These are phyloP conservation scores for Acanthochromis polyacanthus DNA, from an alignment of 2,113 vertebrate species.

Conservation along the genomic window DNA sequence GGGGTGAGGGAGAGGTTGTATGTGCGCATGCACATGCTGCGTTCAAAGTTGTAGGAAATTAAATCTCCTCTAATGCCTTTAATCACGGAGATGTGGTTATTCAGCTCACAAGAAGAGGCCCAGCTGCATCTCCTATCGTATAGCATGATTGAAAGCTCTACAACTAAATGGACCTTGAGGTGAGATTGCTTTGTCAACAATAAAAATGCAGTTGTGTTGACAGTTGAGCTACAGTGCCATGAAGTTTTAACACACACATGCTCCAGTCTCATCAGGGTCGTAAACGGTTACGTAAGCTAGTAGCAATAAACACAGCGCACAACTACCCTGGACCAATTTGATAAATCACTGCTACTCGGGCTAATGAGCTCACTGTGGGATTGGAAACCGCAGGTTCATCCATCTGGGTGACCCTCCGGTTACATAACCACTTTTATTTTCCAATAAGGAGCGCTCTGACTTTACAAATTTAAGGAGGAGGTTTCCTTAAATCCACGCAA, in stretches of 20 bases:
- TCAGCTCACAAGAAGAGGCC: neutral
- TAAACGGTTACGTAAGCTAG: conserved; percentile 43
- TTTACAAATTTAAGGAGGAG: conserved; percentile 38
- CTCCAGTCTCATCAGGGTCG: neutral
- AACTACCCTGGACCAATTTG: conserved; percentile 27
- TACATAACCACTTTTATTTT: conserved; percentile 68
- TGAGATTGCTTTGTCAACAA: conserved; percentile 20
- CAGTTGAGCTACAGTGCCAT: neutral
- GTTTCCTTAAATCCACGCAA: conserved; percentile 53
- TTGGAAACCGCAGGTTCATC: conserved; percentile 69
- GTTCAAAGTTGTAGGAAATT: too few species aligned
- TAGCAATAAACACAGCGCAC: conserved; percentile 21
- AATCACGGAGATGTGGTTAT: too few species aligned
- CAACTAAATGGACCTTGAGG: conserved; percentile 26
- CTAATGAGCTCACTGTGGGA: conserved; percentile 58
- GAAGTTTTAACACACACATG: conserved; percentile 7
- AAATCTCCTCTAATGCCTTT: too few species aligned
- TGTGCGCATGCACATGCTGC: too few species aligned
- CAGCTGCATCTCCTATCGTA: conserved; percentile 5
- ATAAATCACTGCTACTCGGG: conserved; percentile 62
- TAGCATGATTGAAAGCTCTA: conserved; percentile 3
- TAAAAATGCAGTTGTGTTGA: conserved; percentile 19
- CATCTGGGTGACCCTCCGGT: conserved; percentile 54
- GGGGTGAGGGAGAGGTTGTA: too few species aligned
- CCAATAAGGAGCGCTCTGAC: conserved; percentile 53